Evolutionary conservation across 2,113 vertebrate species (phyloP).

Genomic region (Xyliphius kryptos): DNA sequence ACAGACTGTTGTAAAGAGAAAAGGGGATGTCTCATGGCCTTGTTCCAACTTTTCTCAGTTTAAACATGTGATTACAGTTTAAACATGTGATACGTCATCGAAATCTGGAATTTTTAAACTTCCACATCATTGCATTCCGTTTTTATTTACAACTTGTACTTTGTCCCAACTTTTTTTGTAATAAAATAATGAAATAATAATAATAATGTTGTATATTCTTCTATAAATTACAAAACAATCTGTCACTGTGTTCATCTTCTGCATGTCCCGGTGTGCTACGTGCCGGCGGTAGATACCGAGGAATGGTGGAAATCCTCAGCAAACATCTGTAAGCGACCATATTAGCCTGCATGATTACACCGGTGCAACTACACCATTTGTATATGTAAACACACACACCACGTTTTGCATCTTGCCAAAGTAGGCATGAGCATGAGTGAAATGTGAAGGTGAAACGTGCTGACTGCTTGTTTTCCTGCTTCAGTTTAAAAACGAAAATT

Average conservation of each 20-base stretch:
- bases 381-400: constrained; percentile 20
- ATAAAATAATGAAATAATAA: too few relatives aligned
- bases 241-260: constrained; percentile 2
- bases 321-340: constrained; percentile 20
- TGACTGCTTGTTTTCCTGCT: constrained; percentile 7
- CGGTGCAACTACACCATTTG: constrained; percentile 15
- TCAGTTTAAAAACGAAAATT: background rate
- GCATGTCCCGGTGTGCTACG: background rate
- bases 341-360: constrained; percentile 12
- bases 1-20: too few relatives aligned
- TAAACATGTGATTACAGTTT: too few relatives aligned
- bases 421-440: constrained; percentile 6
- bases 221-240: too few relatives aligned
- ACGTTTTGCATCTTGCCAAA: constrained; percentile 14
- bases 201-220: too few relatives aligned
- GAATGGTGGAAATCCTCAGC: background rate
- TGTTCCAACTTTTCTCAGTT: too few relatives aligned
- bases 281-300: background rate
- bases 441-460: constrained; percentile 17
- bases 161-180: too few relatives aligned
- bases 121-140: too few relatives aligned
- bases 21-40: too few relatives aligned
- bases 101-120: too few relatives aligned
- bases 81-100: too few relatives aligned
- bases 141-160: too few relatives aligned